Conservation (phyloP, 2,797 vertebrate species). For the Rhabdophis nuchalis region DNA sequence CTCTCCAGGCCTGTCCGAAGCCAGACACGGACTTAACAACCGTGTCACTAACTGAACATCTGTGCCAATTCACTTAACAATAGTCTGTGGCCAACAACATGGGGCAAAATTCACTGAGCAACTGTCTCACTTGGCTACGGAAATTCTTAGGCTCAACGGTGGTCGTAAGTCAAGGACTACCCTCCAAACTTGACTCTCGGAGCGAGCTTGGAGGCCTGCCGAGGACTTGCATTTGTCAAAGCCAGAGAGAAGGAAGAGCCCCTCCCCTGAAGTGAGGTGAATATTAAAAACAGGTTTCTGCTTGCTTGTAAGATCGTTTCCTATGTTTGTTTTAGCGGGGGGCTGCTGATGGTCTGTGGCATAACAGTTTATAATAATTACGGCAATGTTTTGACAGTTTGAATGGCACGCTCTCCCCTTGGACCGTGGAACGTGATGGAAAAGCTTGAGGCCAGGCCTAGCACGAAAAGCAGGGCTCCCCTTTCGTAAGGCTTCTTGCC, state of each 20-base stretch:
- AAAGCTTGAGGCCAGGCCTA: not conserved
- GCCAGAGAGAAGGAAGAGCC: not conserved
- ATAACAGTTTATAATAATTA: slow-evolving; percentile 2
- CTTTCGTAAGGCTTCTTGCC: not conserved
- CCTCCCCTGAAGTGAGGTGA: not conserved
- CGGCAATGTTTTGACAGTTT: not conserved
- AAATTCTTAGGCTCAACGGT: not conserved
- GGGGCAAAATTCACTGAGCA: not conserved
- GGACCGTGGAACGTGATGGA: not conserved
- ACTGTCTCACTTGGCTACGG: not conserved
- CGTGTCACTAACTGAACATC: not conserved
- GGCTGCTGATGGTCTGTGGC: not conserved
- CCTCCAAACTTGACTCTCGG: not conserved
- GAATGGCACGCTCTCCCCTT: not conserved
- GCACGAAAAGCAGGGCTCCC: too few relatives aligned
- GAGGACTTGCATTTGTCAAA: not conserved
- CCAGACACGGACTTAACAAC: not conserved
- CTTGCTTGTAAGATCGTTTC: not conserved
- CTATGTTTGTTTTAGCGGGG: not conserved
- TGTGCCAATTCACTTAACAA: too few relatives aligned
- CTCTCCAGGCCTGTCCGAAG: slow-evolving; percentile 27
- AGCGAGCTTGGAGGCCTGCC: not conserved
- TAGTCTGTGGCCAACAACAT: not conserved
- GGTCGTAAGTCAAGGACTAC: not conserved
- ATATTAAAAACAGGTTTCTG: not conserved